A percentile compares a stretch with the other conserved stretches of the same genome.
Conservation (phyloP, 2,888 invertebrate species). For the Digitonthophagus gazella region DNA sequence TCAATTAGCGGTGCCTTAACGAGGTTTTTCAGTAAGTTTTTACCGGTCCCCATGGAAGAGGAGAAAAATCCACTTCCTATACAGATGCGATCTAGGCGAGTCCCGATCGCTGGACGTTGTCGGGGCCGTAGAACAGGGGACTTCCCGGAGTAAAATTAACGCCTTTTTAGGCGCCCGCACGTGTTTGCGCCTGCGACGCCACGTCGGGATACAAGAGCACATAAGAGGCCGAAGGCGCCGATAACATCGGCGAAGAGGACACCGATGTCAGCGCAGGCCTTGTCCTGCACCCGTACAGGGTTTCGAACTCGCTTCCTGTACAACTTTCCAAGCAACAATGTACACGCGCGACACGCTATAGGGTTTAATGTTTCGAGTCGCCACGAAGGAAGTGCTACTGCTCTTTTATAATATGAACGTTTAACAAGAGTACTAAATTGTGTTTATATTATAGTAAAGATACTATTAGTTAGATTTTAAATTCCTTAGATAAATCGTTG, state of each 20-base stretch:
- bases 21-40: not conserved
- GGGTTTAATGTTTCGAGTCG: slow-evolving; percentile 6
- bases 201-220: slow-evolving; percentile 14
- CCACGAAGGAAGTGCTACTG: not conserved
- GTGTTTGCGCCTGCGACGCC: not conserved
- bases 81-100: not conserved
- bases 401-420: not conserved
- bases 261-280: slow-evolving; percentile 6
- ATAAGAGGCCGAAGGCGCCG: slow-evolving; percentile 5
- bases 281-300: slow-evolving; percentile 6
- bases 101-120: not conserved
- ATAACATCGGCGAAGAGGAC: slow-evolving; percentile 14
- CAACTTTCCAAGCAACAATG: slow-evolving; percentile 12
- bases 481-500: too few species aligned
- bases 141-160: slow-evolving; percentile 12
- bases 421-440: too few species aligned
- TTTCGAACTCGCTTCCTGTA: slow-evolving; percentile 10
- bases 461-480: too few species aligned
- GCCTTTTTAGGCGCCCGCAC: slow-evolving; percentile 3
- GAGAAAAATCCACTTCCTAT: not conserved
- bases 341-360: slow-evolving; percentile 2
- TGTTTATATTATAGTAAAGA: too few species aligned
- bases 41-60: not conserved
- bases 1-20: not conserved
- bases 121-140: not conserved